A percentile compares a stretch with the other conserved stretches of the same genome.
Conservation (phyloP, 2,113 vertebrate genomes). For the Vimba vimba region DNA sequence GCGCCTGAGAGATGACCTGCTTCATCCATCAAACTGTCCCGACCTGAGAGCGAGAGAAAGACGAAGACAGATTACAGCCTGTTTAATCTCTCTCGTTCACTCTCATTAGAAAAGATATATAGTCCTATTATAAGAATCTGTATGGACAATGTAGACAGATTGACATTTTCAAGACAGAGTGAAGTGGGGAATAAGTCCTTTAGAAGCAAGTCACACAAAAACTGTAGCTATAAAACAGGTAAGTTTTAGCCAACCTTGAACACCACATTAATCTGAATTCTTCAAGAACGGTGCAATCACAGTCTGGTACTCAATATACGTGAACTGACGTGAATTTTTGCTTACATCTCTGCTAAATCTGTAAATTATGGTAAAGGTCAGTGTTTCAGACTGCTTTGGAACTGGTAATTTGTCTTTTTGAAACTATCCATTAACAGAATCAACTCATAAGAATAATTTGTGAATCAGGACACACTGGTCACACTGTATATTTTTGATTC, state of each 20-base stretch:
- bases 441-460: neutral
- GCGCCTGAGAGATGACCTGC: slow-evolving; percentile 57
- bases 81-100: slow-evolving; percentile 27
- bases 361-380: too few species aligned
- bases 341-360: too few species aligned
- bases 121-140: slow-evolving; percentile 34
- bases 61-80: slow-evolving; percentile 19
- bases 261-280: neutral
- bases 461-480: too few species aligned
- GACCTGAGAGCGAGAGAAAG: slow-evolving; percentile 26
- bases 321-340: too few species aligned
- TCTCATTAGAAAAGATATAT: slow-evolving; percentile 46
- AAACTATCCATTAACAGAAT: neutral
- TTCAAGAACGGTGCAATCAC: neutral
- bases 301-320: neutral
- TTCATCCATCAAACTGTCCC: slow-evolving; percentile 63
- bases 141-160: slow-evolving; percentile 25
- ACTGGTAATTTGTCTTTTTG: neutral
- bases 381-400: neutral
- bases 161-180: slow-evolving; percentile 23
- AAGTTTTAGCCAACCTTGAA: neutral
- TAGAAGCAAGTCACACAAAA: neutral
- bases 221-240: neutral
- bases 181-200: slow-evolving; percentile 4
- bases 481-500: too few species aligned